phyloP scores from a whole-genome alignment of 2,797 vertebrate species.

The Rhynchonycteris naso region DNA sequence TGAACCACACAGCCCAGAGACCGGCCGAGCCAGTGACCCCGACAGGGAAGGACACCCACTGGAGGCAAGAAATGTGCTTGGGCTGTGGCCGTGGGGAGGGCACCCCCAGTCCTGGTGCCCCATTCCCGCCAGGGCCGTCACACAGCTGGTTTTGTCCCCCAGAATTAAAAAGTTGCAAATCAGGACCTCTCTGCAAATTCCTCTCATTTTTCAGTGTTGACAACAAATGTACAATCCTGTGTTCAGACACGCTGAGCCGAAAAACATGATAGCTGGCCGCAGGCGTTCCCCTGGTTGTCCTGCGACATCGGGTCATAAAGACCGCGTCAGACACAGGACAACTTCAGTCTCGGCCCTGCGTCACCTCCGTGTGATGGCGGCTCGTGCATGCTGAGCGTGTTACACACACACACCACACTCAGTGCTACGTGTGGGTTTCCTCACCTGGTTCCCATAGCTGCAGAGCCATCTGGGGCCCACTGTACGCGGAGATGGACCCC shows the following conservation, averaged over 20 bases:
- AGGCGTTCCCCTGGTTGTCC: background rate
- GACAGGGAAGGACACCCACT: background rate
- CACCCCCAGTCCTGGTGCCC: background rate
- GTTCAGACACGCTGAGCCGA: background rate
- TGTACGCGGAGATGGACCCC: background rate
- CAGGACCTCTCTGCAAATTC: background rate
- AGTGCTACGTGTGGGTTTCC: background rate
- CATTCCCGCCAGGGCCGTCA: background rate
- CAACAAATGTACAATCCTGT: background rate
- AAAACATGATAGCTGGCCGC: background rate
- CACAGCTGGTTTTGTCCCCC: background rate
- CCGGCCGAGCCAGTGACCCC: background rate
- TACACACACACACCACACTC: background rate
- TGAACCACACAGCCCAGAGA: too few relatives aligned
- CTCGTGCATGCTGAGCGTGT: background rate
- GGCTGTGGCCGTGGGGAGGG: accelerated
- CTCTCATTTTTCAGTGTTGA: background rate
- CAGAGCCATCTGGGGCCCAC: background rate
- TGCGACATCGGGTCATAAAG: background rate
- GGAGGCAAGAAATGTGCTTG: background rate
- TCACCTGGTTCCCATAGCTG: background rate
- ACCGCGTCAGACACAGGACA: background rate
- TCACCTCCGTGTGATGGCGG: background rate
- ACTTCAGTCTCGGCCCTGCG: background rate
- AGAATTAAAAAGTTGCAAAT: background rate